Evolutionary conservation across 2,797 vertebrate species (phyloP), one percentile per base, ranked within the genome.

Genomic region (Acestrorhynchus altus): DNA sequence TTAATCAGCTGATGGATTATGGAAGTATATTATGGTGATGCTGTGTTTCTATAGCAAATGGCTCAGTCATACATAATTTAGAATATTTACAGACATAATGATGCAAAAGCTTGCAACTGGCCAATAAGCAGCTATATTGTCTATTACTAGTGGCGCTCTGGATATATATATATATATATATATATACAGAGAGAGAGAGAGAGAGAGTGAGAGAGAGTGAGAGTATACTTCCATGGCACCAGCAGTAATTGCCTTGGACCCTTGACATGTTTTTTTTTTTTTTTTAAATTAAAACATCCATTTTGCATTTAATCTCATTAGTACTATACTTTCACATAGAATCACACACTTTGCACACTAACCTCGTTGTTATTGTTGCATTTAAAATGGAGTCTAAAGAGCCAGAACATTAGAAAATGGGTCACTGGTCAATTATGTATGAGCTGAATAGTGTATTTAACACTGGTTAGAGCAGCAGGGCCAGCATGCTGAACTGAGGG

Each of bases 1-100:
- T 35, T 77, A 71, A 77, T 71, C 47, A 54, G 8, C 28, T 28
- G 12, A 46, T 44, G 46, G 46, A 68, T 51, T 68, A 46, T 31
- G 49, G 22, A 24, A 13, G 31, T 35, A 18, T 12, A 68, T 60
- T 76, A 39, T 65, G 51, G n/a, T 52, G 46, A 42, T 40, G 8
- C 24, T 39, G 26, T 15, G 22, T 24, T 40, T 0, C 47, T 20
- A 8, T 28, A n/a, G 46, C 46, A 52, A 52, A 69, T 44, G 66
- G 16, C 18, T 69, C 47, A 51, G 47, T 12, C 52, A 4, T 69
- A 39, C 28, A 24, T 67, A 47, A 26, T 66, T 24, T 66, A 47
- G 26, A 4, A 5, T 46, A 51, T 68, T 31, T 31, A 35, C 15
- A 31, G 11, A 35, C 18, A 60, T 35, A 35, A 35, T 18, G 20